These are phyloP conservation scores for Drosophila diplacantha DNA, from an alignment of 2,888 invertebrate genomes.

Conservation along the genomic window DNA sequence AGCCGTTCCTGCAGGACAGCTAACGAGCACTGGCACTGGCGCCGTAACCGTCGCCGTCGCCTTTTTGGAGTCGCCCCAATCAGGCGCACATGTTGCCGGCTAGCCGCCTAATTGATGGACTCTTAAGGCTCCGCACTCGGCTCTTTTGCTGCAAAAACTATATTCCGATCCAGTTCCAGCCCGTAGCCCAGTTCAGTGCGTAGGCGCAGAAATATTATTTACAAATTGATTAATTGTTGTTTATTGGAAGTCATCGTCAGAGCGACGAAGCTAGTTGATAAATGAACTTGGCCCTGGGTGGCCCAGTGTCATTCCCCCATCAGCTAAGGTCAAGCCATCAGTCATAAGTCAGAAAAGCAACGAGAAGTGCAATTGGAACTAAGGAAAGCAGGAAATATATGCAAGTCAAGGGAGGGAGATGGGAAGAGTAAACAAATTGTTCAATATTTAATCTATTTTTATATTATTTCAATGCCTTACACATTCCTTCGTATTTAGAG, in stretches of 20 bases:
- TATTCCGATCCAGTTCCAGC: constrained; percentile 7
- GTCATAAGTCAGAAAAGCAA: constrained; percentile 38
- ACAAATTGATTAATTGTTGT: constrained; percentile 60
- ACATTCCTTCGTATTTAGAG: not conserved
- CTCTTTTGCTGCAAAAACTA: constrained; percentile 6
- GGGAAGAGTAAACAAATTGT: too few species aligned
- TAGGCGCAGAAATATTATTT: constrained; percentile 57
- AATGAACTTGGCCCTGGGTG: constrained; percentile 45
- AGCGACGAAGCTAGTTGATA: constrained; percentile 42
- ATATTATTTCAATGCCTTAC: not conserved
- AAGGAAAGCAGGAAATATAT: not conserved
- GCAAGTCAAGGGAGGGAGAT: not conserved
- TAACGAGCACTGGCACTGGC: constrained; percentile 44
- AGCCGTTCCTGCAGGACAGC: constrained; percentile 33
- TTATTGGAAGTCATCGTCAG: constrained; percentile 44
- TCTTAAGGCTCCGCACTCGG: constrained; percentile 16
- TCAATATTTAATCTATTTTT: not conserved
- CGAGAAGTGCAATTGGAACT: constrained; percentile 21
- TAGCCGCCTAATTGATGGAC: constrained; percentile 59
- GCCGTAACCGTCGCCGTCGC: constrained; percentile 7
- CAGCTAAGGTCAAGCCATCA: constrained; percentile 44
- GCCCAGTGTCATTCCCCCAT: constrained; percentile 13
- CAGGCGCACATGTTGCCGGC: constrained; percentile 57
- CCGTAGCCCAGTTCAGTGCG: constrained; percentile 41
- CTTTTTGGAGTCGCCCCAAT: constrained; percentile 35